A percentile compares a stretch with the other conserved stretches of the same genome.
Conservation (phyloP, 1,140 invertebrate genomes). For the Ceratina japonica region DNA sequence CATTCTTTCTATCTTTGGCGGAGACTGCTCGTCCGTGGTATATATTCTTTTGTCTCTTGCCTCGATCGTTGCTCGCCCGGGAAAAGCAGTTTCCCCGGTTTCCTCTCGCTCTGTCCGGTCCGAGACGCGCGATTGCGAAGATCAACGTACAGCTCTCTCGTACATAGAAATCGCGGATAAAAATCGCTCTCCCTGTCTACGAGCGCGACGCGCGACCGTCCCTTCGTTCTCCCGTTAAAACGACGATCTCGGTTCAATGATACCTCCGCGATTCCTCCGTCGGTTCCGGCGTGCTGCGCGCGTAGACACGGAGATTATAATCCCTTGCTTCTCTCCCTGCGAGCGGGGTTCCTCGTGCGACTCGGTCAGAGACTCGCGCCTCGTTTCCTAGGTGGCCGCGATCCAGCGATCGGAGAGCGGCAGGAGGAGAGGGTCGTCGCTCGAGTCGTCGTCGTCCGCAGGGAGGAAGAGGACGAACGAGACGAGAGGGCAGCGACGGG, state of each 20-base stretch:
- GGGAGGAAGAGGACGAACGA: conserved; percentile 40
- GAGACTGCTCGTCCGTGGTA: conserved; percentile 15
- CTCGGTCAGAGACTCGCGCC: conserved; percentile 2
- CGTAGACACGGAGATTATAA: conserved; percentile 9
- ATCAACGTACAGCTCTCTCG: too few species aligned
- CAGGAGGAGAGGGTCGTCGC: conserved; percentile 2
- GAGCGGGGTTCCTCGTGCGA: conserved; percentile 1
- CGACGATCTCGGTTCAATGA: background rate
- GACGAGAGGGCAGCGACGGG: conserved; percentile 33
- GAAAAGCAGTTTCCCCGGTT: background rate
- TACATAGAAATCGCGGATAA: background rate
- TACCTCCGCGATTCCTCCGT: too few species aligned
- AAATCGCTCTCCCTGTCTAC: conserved; percentile 1
- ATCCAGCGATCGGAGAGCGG: conserved; percentile 32
- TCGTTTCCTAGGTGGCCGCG: background rate
- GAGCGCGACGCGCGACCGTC: background rate
- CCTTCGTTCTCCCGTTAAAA: background rate
- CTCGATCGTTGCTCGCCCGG: conserved; percentile 18
- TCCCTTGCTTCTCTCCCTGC: background rate
- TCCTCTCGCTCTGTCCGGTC: too few species aligned
- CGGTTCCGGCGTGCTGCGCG: background rate
- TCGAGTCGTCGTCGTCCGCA: conserved; percentile 5
- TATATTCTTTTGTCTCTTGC: background rate
- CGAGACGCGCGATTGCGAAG: background rate
- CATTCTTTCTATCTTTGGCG: background rate